Base-by-base conservation (phyloP, 1,140 invertebrate genomes). In the Archivesica marissinica region DNA sequence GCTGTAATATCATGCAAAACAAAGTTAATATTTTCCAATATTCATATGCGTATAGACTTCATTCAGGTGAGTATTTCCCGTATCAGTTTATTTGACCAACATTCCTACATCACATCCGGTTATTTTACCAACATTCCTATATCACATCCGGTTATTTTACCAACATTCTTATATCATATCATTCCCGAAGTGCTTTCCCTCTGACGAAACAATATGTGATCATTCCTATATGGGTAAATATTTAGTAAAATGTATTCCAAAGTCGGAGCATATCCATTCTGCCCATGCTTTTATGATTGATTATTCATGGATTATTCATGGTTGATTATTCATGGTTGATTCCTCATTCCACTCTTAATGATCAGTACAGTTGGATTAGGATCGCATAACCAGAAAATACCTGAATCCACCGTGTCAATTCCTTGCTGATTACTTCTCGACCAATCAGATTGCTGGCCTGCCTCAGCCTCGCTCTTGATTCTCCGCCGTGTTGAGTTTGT, bases 321-420 rank as follows among this genome's bases (percentile, higher is more conserved):
- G 59, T 64, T 35, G 59, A 4, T 64, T 35, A 2, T 35, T 25
- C 3, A 0, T 13, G 59, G 15, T 20, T 64, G 30, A 64, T 64
- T 64, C 59, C 28, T 13, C 59, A 64, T 64, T 64, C 59, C 13
- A 6, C 15, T 13, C 23, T 64, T 64, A 20, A 20, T 23, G 54
- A 28, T 17, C 11, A 20, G 33, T 33, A 35, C 28, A 35, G 13
- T n/a, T 52, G 50, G 25, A 64, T 64, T n/a, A 59, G 33, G 59
- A 33, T 15, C 13, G 59, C 59, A 64, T 35, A 35, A 17, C 30
- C 30, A 35, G 2, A 11, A 9, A 35, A n/a, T 70, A 81, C 78
- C 78, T 81, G 78, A 35, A 47, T 81, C 78, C 0, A 81, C 38
- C 78, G 41, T 59, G 70, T 81, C 78, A 23, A 70, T 0, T 25